Conservation (phyloP, 2,113 vertebrate species). For the Microtus richardsoni region DNA sequence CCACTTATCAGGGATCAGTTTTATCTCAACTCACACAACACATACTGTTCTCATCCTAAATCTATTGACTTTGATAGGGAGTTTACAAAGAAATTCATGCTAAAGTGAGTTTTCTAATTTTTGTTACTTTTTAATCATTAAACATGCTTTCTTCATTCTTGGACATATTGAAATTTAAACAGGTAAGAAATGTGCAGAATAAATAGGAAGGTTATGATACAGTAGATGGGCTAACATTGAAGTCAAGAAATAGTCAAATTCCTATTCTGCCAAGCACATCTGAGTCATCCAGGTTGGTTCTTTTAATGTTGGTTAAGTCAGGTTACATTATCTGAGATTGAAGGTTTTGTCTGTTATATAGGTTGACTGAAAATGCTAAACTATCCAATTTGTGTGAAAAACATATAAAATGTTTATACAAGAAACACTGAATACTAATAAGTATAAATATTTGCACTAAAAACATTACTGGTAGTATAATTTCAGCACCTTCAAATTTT, state of each 20-base stretch:
- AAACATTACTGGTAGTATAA: not conserved
- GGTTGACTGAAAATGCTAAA: not conserved
- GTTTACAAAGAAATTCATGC: not conserved
- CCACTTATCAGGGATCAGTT: not conserved
- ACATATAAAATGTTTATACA: not conserved
- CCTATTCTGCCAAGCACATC: not conserved
- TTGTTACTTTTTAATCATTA: not conserved
- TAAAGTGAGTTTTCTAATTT: not conserved
- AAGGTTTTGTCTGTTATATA: not conserved
- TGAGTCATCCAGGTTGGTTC: not conserved
- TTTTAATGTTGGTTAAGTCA: not conserved
- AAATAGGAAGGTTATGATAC: not conserved
- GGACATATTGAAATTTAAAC: not conserved
- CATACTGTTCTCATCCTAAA: not conserved
- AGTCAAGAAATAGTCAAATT: not conserved
- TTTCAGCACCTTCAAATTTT: slow-evolving; percentile 6
- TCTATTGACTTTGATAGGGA: not conserved
- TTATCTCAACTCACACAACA: not conserved
- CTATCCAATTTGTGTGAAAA: slow-evolving; percentile 1
- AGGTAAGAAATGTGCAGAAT: not conserved
- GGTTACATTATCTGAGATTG: not conserved
- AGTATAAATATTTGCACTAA: not conserved
- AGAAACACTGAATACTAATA: not conserved
- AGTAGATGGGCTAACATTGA: not conserved
- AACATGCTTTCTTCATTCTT: not conserved